Percentiles rank a stretch among this genome's conserved stretches.
Evolutionary conservation across 2,113 vertebrate species (phyloP).

Genomic region (Chinchilla lanigera): DNA sequence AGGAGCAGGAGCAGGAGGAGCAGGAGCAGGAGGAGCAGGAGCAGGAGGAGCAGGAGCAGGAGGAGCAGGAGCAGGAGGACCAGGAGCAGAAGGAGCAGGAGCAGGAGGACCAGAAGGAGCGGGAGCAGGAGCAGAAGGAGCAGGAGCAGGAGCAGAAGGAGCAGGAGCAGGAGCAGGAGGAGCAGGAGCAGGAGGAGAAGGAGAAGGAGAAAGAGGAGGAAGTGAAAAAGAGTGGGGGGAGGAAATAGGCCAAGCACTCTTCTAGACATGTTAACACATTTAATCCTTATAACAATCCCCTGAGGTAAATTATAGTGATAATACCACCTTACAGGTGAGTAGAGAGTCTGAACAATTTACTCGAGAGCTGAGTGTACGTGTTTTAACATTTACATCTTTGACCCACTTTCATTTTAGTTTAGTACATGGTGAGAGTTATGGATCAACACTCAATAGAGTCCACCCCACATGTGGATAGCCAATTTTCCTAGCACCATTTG

Average conservation of each 20-base stretch:
- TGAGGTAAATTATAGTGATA: neutral
- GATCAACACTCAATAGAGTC: neutral
- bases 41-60: too few species aligned
- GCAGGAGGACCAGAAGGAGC: too few species aligned
- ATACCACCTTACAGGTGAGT: neutral
- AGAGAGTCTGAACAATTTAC: neutral
- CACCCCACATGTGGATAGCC: neutral
- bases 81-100: too few species aligned
- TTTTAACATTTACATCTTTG: neutral
- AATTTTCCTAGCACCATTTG: neutral
- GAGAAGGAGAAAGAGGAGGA: fast-evolving
- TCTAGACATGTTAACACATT: neutral
- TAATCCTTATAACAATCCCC: neutral
- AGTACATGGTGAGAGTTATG: neutral
- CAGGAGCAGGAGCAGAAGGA: too few species aligned
- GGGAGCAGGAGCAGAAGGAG: too few species aligned
- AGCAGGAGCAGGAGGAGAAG: fast-evolving
- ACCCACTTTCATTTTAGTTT: neutral
- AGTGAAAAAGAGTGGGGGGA: neutral
- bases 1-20: too few species aligned
- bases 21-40: too few species aligned
- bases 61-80: too few species aligned
- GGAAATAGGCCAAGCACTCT: neutral
- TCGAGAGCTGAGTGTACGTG: neutral
- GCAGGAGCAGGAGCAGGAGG: fast-evolving